A percentile compares a stretch with the other conserved stretches of the same genome.
Evolutionary conservation across 1,140 invertebrate species (phyloP).

Genomic region (Lepidurus packardi): DNA sequence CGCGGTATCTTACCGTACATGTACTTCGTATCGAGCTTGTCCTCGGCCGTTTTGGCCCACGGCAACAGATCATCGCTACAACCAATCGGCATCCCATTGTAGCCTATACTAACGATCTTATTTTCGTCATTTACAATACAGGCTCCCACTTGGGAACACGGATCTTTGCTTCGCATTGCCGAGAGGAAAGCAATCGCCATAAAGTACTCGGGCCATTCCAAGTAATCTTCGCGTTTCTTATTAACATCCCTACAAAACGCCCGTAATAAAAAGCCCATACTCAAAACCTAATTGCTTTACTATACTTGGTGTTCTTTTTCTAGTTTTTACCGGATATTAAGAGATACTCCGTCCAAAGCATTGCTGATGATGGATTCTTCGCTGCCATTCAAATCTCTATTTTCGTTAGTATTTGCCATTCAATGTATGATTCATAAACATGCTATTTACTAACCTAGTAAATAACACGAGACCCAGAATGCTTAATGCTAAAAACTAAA

Average conservation of each 20-base stretch:
- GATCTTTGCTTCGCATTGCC: conserved; percentile 89
- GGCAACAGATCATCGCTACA: conserved; percentile 83
- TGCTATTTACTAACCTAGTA: background rate
- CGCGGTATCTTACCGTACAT: conserved; percentile 63
- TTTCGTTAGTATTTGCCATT: background rate
- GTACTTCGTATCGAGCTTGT: conserved; percentile 67
- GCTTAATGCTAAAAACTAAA: background rate
- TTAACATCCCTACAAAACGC: conserved; percentile 31
- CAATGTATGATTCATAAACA: background rate
- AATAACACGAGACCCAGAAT: background rate
- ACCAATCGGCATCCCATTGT: conserved; percentile 90
- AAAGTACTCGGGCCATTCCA: conserved; percentile 87
- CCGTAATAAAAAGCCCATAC: background rate
- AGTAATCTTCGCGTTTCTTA: conserved; percentile 52
- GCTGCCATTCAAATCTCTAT: background rate
- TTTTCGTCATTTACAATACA: conserved; percentile 84
- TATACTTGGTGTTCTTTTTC: background rate
- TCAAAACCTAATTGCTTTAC: background rate
- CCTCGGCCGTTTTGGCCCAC: conserved; percentile 62
- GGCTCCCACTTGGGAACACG: conserved; percentile 82
- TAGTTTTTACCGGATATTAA: background rate
- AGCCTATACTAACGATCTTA: conserved; percentile 87
- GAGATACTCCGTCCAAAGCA: background rate
- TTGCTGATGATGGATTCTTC: background rate
- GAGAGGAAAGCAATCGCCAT: conserved; percentile 81